Conservation (phyloP, 2,113 vertebrate genomes). For the Pterophyllum scalare region DNA sequence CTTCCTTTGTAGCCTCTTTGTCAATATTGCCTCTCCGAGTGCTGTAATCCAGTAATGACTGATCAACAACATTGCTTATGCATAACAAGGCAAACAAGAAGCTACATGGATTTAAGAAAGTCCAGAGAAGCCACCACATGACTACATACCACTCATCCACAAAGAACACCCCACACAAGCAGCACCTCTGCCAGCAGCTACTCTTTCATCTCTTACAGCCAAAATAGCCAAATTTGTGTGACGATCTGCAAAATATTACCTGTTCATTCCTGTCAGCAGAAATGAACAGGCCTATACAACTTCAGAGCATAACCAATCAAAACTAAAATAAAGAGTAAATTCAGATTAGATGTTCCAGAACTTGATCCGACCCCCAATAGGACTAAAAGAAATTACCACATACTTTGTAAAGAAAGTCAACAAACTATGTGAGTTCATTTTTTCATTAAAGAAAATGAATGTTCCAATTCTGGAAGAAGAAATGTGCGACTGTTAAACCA, state of each 20-base stretch:
- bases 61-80: conserved; percentile 19
- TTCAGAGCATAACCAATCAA: accelerated
- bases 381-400: neutral
- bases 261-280: neutral
- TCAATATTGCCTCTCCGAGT: neutral
- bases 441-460: accelerated
- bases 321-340: accelerated
- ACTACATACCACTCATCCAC: neutral
- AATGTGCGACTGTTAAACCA: accelerated
- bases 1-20: conserved; percentile 10
- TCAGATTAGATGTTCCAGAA: neutral
- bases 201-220: neutral
- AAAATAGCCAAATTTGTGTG: neutral
- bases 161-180: neutral
- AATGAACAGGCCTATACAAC: accelerated
- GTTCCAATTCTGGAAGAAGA: accelerated
- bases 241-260: neutral
- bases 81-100: neutral
- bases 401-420: accelerated
- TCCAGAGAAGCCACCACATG: neutral
- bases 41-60: conserved; percentile 73
- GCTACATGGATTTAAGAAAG: neutral
- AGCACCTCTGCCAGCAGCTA: neutral
- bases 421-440: neutral
- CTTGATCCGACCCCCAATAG: accelerated